A percentile compares a stretch with the other conserved stretches of the same genome.
Conservation (phyloP, 2,113 vertebrate species). For the Pomatostomus ruficeps region DNA sequence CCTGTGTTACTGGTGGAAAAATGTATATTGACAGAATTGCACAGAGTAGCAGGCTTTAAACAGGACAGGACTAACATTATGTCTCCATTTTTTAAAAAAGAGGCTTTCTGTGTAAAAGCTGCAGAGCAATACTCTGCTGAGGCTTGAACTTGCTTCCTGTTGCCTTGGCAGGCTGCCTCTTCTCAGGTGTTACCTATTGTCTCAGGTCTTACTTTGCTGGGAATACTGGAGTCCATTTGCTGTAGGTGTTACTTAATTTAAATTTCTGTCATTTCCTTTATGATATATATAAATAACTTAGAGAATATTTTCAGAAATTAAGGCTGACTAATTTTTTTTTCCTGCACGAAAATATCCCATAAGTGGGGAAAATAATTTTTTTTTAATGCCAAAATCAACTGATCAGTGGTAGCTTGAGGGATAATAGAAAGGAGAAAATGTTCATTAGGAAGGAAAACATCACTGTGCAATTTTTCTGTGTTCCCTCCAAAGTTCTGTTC, state of each 20-base stretch:
- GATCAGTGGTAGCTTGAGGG: neutral
- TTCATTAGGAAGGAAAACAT: neutral
- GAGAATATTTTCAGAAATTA: neutral
- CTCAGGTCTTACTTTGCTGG: neutral
- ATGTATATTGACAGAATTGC: neutral
- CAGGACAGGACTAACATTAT: neutral
- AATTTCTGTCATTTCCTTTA: neutral
- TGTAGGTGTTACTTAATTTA: neutral
- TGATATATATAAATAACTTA: neutral
- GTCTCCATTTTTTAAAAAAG: neutral
- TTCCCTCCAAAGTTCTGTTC: neutral
- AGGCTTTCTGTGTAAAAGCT: neutral
- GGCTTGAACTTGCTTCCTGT: neutral
- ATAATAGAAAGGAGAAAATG: neutral
- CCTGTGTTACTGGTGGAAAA: neutral
- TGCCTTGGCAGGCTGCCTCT: neutral
- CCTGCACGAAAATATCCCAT: neutral
- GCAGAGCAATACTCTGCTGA: neutral
- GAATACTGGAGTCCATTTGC: neutral
- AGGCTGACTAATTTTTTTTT: neutral
- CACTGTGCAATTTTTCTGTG: neutral
- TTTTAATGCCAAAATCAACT: neutral
- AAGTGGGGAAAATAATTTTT: neutral
- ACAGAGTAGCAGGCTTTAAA: neutral
- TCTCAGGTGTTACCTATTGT: neutral